Evolutionary conservation across 2,888 invertebrate genomes (phyloP), one percentile per base, ranked within the genome.

Genomic region (Ennomos fuscantarius): DNA sequence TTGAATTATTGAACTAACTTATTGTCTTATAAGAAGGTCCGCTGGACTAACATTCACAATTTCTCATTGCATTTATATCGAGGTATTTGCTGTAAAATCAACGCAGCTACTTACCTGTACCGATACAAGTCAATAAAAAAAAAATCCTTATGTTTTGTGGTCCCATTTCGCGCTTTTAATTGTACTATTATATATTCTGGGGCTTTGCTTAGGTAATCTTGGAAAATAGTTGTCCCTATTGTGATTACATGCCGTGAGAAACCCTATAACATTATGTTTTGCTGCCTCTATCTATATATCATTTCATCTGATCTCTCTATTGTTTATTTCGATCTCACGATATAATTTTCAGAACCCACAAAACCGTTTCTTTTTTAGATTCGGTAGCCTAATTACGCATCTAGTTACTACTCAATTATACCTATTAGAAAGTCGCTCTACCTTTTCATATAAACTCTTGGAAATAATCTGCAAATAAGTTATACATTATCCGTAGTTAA

Each of bases 61-160:
- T n/a, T n/a, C n/a, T n/a, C n/a, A n/a, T n/a, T n/a, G n/a, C n/a
- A n/a, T 3, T 1, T 15, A 24, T 24, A 24, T 24, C 6, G 24
- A 24, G 24, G 6, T 24, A 24, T 24, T 24, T 24, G 24, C 5
- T 24, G 3, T 24, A 6, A 24, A 24, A 24, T 2, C 24, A 24
- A 33, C 33, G 8, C 33, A 13, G 40, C 13, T 13, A 24, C 15
- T 10, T 31, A 32, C 8, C 9, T 34, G 32, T 12, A 32, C 32
- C 15, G 11, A 8, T 8, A 13, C 6, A 11, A 44, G 44, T 13
- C 8, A n/a, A 33, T 33, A 24, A 24, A 10, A 40, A 48, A 11
- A 48, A 13, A 32, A 31, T 6, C 36, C 11, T 33, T 42, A 33
- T 68, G 68, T 70, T 70, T 72, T 71, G 55, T 64, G 44, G 50